Evolutionary conservation across 1,140 invertebrate species (phyloP), one percentile per base, ranked within the genome.

Genomic region (Elymnias hypermnestra): DNA sequence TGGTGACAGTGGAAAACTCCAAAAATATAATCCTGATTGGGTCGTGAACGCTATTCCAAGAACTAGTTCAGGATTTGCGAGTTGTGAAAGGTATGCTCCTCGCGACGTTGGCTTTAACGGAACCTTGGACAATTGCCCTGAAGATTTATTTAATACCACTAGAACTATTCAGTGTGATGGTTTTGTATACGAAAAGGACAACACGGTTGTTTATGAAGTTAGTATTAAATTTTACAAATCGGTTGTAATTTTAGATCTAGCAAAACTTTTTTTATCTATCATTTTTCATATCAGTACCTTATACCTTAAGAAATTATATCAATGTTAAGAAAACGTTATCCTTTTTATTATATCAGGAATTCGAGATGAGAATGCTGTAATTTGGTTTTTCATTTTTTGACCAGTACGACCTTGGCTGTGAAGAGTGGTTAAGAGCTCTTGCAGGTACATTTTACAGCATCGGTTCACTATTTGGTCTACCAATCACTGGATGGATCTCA

Each of bases 401-500:
- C 13, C 49, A 72, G 69, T 67, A 53, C 12, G 61, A 60, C 19
- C 38, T 72, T 5, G 63, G 47, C 0, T 72, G 69, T 37, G 49
- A 72, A n/a, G 61, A 69, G 7, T 72, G 69, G 69, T 26, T 49
- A 1, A 52, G 66, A 2, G 53, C 61, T 0, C 39, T 70, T 5
- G 58, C 63, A 14, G 66, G 69, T 1, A 59, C 69, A 2, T 19
- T 66, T 1, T 4, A 6, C 19, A 21, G 19, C 19, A 6, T 21
- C 0, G 69, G 65, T n/a, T 57, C 49, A 9, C 33, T 72, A 13
- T 25, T 57, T 1, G 90, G 90, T 2, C 72, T 93, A 39, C 89
- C 90, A 3, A 79, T 93, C 22, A 88, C 89, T 4, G 91, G 91
- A 21, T 86, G 88, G 55, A 63, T 92, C 8, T 92, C 91, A 6